Evolutionary conservation across 2,888 invertebrate genomes (phyloP).

Genomic region (Tenthredo notha): DNA sequence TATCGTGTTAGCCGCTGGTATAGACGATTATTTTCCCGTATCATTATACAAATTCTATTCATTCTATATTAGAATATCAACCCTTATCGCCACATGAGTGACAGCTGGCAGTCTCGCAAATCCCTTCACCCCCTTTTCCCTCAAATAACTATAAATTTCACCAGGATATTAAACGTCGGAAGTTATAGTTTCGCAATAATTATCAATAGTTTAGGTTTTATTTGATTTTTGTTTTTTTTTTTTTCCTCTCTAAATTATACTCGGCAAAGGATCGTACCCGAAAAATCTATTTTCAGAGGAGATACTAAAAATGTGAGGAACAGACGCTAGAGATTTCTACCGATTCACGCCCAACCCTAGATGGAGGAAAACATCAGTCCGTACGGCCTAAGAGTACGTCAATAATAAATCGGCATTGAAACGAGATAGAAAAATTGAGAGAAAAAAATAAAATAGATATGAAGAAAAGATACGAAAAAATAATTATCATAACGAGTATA

Average conservation of each 20-base stretch:
- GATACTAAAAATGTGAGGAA: not conserved
- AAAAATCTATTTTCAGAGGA: not conserved
- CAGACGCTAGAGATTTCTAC: not conserved
- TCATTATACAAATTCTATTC: not conserved
- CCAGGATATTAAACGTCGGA: not conserved
- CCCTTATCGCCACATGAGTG: not conserved
- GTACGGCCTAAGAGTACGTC: constrained; percentile 3
- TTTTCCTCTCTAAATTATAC: not conserved
- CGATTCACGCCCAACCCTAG: not conserved
- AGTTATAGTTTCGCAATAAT: not conserved
- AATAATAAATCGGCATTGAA: not conserved
- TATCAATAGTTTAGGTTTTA: not conserved
- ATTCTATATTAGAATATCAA: not conserved
- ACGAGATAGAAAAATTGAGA: not conserved
- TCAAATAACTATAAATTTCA: not conserved
- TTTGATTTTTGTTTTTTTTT: not conserved
- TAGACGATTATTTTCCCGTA: not conserved
- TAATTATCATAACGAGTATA: not conserved
- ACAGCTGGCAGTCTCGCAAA: not conserved
- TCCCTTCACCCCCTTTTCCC: not conserved
- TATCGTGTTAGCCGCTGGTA: not conserved
- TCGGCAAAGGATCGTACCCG: not conserved
- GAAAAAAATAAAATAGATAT: not conserved
- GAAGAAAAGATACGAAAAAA: not conserved
- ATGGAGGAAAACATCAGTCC: constrained; percentile 3